These are phyloP conservation scores for Megathymus violae DNA, from an alignment of 1,140 invertebrate genomes.

Conservation along the genomic window DNA sequence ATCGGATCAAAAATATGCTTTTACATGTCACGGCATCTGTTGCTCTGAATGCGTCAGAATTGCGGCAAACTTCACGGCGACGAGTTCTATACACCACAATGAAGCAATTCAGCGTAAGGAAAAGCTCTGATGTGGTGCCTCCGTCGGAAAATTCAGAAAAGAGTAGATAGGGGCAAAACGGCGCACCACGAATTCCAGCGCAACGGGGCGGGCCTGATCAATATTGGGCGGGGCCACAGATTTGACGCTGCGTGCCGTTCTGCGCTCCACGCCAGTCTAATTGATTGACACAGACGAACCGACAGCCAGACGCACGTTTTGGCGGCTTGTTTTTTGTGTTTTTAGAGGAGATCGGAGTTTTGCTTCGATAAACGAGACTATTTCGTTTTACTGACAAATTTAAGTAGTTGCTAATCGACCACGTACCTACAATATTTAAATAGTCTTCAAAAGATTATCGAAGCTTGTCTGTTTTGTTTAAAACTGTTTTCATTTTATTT, in stretches of 20 bases:
- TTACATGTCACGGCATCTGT: conserved; percentile 15
- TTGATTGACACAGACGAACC: conserved; percentile 78
- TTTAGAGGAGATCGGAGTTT: conserved; percentile 42
- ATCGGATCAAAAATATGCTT: conserved; percentile 20
- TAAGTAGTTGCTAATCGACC: no score
- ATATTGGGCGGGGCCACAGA: conserved; percentile 67
- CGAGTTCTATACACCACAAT: conserved; percentile 25
- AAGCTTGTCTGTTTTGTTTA: no score
- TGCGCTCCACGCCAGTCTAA: conserved; percentile 66
- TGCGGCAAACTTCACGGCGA: conserved; percentile 17
- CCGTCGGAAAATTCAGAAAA: conserved; percentile 47
- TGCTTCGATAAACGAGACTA: no score
- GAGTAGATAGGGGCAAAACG: conserved; percentile 59
- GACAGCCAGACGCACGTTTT: conserved; percentile 69
- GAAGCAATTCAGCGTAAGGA: conserved; percentile 12
- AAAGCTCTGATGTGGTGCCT: conserved; percentile 39
- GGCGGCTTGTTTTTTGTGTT: conserved; percentile 74
- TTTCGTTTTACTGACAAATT: no score
- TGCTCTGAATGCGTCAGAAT: conserved; percentile 1
- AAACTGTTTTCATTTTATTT: no score
- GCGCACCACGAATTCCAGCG: conserved; percentile 61
- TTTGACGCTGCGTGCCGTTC: conserved; percentile 69
- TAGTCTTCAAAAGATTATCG: no score
- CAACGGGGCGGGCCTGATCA: conserved; percentile 70
- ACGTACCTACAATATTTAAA: no score